Conservation (phyloP, 2,113 vertebrate species). For the Varanus komodoensis region DNA sequence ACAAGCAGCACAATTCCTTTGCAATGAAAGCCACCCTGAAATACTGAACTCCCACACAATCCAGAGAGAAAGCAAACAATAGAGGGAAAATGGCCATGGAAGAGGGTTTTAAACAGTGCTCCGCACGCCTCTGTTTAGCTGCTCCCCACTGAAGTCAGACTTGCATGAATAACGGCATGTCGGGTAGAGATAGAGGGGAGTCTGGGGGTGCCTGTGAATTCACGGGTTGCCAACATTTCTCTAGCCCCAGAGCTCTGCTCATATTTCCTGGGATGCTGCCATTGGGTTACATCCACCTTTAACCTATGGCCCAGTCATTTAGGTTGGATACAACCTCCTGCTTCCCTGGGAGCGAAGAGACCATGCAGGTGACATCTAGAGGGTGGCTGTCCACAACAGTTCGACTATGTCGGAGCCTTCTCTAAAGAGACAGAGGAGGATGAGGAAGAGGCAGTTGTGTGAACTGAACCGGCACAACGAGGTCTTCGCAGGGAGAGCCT, state of each 20-base stretch:
- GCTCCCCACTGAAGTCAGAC: slow-evolving; percentile 50
- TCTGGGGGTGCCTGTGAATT: slow-evolving; percentile 36
- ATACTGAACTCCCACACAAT: slow-evolving; percentile 46
- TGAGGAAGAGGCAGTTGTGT: background rate
- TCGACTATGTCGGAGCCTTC: background rate
- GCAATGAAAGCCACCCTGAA: slow-evolving; percentile 52
- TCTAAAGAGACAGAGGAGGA: background rate
- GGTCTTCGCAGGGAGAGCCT: background rate
- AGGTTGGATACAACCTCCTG: too few relatives aligned
- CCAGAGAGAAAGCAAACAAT: slow-evolving; percentile 50
- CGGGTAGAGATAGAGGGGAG: slow-evolving; percentile 58
- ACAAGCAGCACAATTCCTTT: slow-evolving; percentile 54
- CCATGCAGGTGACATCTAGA: background rate
- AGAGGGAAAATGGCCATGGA: slow-evolving; percentile 36
- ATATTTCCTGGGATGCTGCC: background rate
- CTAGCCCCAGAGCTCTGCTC: background rate
- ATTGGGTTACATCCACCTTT: background rate
- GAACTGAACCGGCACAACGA: background rate
- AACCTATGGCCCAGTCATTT: background rate
- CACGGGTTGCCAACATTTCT: slow-evolving; percentile 33
- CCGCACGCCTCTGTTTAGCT: slow-evolving; percentile 48
- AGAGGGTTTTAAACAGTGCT: slow-evolving; percentile 51
- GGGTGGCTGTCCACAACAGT: background rate
- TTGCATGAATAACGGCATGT: slow-evolving; percentile 53
- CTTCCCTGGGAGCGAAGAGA: too few relatives aligned